Percentiles rank a stretch among this genome's conserved stretches.
Evolutionary conservation across 2,797 vertebrate genomes (phyloP).

Genomic region (Epinephelus coioides): DNA sequence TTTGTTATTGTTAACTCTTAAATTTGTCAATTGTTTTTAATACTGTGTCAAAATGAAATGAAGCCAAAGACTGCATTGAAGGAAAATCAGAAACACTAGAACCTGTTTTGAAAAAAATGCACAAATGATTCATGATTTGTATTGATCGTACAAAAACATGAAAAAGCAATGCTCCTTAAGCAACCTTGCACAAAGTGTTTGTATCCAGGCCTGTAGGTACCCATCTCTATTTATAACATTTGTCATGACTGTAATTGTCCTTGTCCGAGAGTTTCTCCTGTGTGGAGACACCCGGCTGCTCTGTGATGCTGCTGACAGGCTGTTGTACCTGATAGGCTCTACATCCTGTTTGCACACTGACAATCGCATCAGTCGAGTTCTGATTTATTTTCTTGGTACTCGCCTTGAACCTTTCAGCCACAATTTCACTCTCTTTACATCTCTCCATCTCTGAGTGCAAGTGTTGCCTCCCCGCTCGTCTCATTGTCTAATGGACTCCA

Average conservation of each 20-base stretch:
- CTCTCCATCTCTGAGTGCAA: slow-evolving; percentile 63
- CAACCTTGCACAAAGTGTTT: slow-evolving; percentile 30
- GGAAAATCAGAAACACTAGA: background rate
- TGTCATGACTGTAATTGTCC: slow-evolving; percentile 58
- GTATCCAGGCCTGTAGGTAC: slow-evolving; percentile 21
- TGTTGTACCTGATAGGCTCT: slow-evolving; percentile 57
- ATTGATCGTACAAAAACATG: slow-evolving; percentile 16
- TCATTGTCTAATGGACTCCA: slow-evolving; percentile 73
- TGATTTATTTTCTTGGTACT: slow-evolving; percentile 78
- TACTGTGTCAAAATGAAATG: background rate
- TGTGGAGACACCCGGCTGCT: background rate
- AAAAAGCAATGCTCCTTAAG: slow-evolving; percentile 1
- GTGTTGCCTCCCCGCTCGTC: slow-evolving; percentile 53
- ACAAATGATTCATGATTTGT: background rate
- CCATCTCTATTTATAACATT: slow-evolving; percentile 61
- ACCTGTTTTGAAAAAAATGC: background rate
- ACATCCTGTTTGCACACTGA: slow-evolving; percentile 63
- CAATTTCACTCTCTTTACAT: slow-evolving; percentile 64
- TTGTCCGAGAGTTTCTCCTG: slow-evolving; percentile 40
- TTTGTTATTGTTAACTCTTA: too few relatives aligned
- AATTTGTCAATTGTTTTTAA: too few relatives aligned
- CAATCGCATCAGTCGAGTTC: slow-evolving; percentile 60
- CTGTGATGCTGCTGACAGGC: slow-evolving; percentile 53
- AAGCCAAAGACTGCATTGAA: background rate
- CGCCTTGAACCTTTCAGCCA: slow-evolving; percentile 80